Base-by-base conservation (phyloP, 2,888 invertebrate species). In the Caenorhabditis becei region DNA sequence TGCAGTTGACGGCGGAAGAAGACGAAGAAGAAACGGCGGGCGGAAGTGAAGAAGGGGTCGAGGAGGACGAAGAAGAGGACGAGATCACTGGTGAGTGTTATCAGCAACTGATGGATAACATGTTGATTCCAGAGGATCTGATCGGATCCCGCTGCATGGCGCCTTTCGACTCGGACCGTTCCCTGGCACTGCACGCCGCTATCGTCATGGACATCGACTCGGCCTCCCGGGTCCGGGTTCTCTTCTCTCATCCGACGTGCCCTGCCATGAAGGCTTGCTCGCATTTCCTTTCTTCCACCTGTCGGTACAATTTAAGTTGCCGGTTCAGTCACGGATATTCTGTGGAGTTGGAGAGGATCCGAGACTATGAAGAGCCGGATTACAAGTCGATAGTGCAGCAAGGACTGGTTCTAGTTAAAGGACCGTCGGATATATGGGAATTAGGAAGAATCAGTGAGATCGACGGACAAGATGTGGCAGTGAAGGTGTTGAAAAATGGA, bases 231-330 rank as follows among this genome's bases (percentile, higher is more conserved):
- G 82, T 83, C 7, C 67, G 78, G 20, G 83, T 87, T 14, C 80
- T 87, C 8, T 87, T 82, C 69, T 81, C 81, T n/a, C 82, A 83
- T 51, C 86, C 87, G n/a, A 79, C 83, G 28, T 65, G 69, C n/a
- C 16, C 41, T 2, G 51, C 83, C n/a, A 86, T 86, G 86, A 79
- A 80, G 32, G 80, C 85, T 8, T 87, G 87, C 65, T 24, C 75
- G 2, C 82, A 81, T 44, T 87, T 85, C 51, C 61, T 87, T 16
- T 41, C 67, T 1, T 84, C 77, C n/a, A 70, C 53, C 1, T 87
- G 87, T 44, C 28, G 77, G 49, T 87, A 75, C 54, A 80, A 67
- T 3, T 66, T 77, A 3, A 80, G 81, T 35, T 87, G 84, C 51
- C 61, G 81, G 41, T 87, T 83, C 66, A 83, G 82, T 65, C 87